Conservation (phyloP, 2,888 invertebrate genomes). For the Eilema griseolum region DNA sequence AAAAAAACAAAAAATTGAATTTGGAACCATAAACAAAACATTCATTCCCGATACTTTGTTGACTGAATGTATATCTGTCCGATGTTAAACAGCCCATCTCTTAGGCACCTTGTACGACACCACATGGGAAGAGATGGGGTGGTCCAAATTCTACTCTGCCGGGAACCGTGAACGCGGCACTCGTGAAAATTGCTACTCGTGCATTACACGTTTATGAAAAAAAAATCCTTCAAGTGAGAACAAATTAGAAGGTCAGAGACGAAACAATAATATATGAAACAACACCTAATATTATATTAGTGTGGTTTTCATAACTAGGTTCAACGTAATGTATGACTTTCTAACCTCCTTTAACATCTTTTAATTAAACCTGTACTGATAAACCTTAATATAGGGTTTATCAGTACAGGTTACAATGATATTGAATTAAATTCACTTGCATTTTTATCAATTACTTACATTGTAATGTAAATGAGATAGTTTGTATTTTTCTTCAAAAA, state of each 20-base stretch:
- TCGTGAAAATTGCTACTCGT: too few species aligned
- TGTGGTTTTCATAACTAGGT: conserved; percentile 5
- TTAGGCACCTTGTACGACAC: too few species aligned
- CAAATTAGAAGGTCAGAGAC: not conserved
- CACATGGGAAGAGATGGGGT: too few species aligned
- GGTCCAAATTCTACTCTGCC: too few species aligned
- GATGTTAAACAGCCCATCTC: too few species aligned
- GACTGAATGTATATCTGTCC: too few species aligned
- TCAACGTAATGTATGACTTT: conserved; percentile 29
- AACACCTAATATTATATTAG: not conserved
- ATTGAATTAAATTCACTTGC: conserved; percentile 11
- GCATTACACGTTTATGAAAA: too few species aligned
- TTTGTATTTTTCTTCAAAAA: not conserved
- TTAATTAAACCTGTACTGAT: conserved; percentile 12
- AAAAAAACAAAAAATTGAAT: too few species aligned
- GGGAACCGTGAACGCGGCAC: too few species aligned
- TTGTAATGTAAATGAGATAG: not conserved
- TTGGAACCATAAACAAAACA: too few species aligned
- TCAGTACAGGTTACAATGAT: conserved; percentile 1
- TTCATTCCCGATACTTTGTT: too few species aligned
- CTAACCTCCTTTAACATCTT: conserved; percentile 32
- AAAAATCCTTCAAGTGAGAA: not conserved
- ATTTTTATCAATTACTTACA: not conserved
- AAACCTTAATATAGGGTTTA: too few species aligned
- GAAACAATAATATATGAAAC: conserved; percentile 4